Percentiles rank a stretch among this genome's conserved stretches.
phyloP scores from a whole-genome alignment of 1,140 invertebrate species.

The Chironomus tepperi region DNA sequence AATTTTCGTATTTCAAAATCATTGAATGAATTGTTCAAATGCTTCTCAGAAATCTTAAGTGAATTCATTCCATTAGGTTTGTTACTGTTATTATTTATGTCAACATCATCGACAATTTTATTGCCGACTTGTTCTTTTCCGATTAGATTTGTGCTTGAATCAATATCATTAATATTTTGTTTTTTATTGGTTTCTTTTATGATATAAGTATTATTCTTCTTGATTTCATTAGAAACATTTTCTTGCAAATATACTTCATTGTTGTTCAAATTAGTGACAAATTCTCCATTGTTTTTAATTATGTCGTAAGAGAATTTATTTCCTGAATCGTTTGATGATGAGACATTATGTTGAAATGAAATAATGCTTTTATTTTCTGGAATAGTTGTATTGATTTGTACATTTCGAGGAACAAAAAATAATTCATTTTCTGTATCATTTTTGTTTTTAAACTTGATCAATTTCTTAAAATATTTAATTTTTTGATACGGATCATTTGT shows the following conservation, averaged over 20 bases:
- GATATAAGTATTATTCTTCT: not conserved
- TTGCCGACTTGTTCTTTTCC: no score
- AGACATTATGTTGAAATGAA: no score
- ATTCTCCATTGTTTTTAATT: conserved; percentile 7
- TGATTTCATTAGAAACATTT: not conserved
- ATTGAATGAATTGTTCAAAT: not conserved
- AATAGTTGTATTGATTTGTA: not conserved
- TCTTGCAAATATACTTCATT: not conserved
- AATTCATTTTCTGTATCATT: not conserved
- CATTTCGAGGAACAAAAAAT: not conserved
- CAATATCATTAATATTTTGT: not conserved
- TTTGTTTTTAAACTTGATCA: not conserved
- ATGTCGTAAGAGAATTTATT: not conserved
- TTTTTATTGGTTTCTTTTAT: not conserved
- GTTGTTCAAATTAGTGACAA: not conserved
- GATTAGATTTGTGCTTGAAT: not conserved
- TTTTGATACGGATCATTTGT: not conserved
- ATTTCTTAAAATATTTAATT: conserved; percentile 1
- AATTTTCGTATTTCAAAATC: not conserved
- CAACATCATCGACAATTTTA: not conserved
- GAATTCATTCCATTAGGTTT: no score
- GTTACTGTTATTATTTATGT: not conserved
- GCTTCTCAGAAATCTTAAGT: not conserved
- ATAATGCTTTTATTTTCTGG: no score
- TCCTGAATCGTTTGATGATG: not conserved